These are phyloP conservation scores for Geotrypetes seraphini DNA, from an alignment of 2,797 vertebrate species.

Conservation along the genomic window DNA sequence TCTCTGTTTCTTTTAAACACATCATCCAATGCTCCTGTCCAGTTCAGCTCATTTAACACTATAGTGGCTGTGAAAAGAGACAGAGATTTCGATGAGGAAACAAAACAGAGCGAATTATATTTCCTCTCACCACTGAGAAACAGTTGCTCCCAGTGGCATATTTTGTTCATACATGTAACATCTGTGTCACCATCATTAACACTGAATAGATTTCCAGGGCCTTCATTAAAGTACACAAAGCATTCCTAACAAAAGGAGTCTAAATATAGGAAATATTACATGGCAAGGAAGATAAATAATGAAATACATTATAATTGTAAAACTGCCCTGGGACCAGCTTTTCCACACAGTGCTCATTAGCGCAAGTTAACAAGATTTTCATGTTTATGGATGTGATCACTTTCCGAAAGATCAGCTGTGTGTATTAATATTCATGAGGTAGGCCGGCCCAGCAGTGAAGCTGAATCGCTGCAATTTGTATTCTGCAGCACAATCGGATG, in stretches of 20 bases:
- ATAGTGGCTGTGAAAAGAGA: constrained; percentile 69
- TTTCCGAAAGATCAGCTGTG: constrained; percentile 25
- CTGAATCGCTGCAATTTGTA: constrained; percentile 23
- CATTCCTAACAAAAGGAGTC: too few relatives aligned
- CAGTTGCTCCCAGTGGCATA: too few relatives aligned
- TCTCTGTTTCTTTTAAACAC: constrained; percentile 82
- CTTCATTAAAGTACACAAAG: too few relatives aligned
- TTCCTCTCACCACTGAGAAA: too few relatives aligned
- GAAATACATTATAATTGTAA: constrained; percentile 10
- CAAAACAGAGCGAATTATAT: too few relatives aligned
- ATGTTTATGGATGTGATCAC: constrained; percentile 29
- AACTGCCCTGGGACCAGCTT: constrained; percentile 2
- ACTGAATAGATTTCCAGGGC: too few relatives aligned
- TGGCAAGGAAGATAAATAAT: too few relatives aligned
- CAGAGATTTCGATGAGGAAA: not conserved
- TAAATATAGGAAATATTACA: too few relatives aligned
- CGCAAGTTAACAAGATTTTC: constrained; percentile 18
- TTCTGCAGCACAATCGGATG: constrained; percentile 31
- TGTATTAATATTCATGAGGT: constrained; percentile 36
- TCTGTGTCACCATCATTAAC: too few relatives aligned
- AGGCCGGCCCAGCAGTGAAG: constrained; percentile 4
- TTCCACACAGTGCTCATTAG: constrained; percentile 17
- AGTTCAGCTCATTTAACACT: constrained; percentile 89
- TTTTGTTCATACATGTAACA: too few relatives aligned
- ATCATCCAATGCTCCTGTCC: constrained; percentile 83